Percentiles rank a stretch among this genome's conserved stretches.
These are phyloP conservation scores for Callaeas wilsoni DNA, from an alignment of 2,113 vertebrate species.

Conservation along the genomic window DNA sequence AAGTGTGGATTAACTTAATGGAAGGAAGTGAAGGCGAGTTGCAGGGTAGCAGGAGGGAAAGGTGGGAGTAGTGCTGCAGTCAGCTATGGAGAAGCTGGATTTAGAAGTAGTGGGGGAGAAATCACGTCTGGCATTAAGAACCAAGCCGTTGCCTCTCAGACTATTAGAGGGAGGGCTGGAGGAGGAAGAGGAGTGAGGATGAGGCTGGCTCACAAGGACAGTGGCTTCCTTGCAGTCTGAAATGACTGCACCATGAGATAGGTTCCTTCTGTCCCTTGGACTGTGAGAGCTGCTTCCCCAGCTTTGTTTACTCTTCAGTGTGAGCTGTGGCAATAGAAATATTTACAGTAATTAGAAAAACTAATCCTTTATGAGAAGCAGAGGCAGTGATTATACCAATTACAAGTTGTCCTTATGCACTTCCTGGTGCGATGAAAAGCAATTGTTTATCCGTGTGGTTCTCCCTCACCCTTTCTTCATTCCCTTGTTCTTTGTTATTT, in stretches of 20 bases:
- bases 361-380: constrained; percentile 31
- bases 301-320: constrained; percentile 22
- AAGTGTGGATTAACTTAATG: background rate
- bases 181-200: background rate
- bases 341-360: constrained; percentile 52
- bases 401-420: background rate
- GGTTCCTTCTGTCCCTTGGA: background rate
- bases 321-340: constrained; percentile 33
- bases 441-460: background rate
- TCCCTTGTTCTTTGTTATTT: background rate
- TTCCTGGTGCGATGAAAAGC: constrained; percentile 21
- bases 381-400: constrained; percentile 28
- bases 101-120: background rate
- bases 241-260: background rate
- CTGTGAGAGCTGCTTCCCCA: background rate
- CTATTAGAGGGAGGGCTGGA: background rate
- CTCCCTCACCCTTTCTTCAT: background rate
- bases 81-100: background rate
- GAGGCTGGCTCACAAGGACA: background rate
- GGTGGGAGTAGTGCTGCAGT: background rate
- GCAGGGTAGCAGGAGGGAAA: background rate
- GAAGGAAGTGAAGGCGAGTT: background rate
- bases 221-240: background rate
- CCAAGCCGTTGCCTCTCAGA: background rate
- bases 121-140: background rate